A percentile compares a stretch with the other conserved stretches of the same genome.
phyloP scores from a whole-genome alignment of 2,888 invertebrate genomes.

The Synanthedon tipuliformis region DNA sequence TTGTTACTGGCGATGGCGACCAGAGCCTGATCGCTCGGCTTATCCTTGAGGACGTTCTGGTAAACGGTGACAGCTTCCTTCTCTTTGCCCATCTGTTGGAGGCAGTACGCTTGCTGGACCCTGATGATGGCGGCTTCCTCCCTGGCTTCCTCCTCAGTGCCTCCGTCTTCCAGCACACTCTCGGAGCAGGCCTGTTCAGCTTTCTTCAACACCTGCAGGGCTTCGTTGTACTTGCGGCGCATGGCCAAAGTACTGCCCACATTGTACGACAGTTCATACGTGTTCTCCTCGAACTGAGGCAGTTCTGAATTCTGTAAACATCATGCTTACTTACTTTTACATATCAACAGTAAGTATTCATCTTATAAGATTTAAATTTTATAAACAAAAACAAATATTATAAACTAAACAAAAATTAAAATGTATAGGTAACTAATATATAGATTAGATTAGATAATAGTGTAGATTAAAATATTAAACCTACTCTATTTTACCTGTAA shows the following conservation, averaged over 20 bases:
- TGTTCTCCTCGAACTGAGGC: conserved; percentile 59
- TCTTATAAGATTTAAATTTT: too few species aligned
- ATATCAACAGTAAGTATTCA: too few species aligned
- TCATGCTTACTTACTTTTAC: too few species aligned
- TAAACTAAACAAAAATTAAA: too few species aligned
- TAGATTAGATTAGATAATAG: too few species aligned
- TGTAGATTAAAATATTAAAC: background rate
- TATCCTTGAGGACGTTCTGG: conserved; percentile 85
- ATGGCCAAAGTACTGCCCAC: conserved; percentile 85
- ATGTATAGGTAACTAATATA: too few species aligned
- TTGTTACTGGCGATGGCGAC: conserved; percentile 96
- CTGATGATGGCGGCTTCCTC: conserved; percentile 92
- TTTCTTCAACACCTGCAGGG: conserved; percentile 81
- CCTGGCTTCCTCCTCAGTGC: conserved; percentile 92
- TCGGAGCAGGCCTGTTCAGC: conserved; percentile 89
- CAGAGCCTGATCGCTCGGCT: conserved; percentile 89
- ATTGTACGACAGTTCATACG: conserved; percentile 94
- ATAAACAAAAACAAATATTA: too few species aligned
- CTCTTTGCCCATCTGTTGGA: conserved; percentile 86
- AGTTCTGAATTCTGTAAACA: conserved; percentile 21
- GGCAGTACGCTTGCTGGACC: conserved; percentile 90
- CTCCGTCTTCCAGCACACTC: conserved; percentile 89
- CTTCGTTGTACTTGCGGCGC: conserved; percentile 77
- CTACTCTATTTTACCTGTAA: background rate
- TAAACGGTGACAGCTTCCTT: conserved; percentile 90